Evolutionary conservation across 2,888 invertebrate species (phyloP), one percentile per base, ranked within the genome.

Genomic region (Cantharis rufa): DNA sequence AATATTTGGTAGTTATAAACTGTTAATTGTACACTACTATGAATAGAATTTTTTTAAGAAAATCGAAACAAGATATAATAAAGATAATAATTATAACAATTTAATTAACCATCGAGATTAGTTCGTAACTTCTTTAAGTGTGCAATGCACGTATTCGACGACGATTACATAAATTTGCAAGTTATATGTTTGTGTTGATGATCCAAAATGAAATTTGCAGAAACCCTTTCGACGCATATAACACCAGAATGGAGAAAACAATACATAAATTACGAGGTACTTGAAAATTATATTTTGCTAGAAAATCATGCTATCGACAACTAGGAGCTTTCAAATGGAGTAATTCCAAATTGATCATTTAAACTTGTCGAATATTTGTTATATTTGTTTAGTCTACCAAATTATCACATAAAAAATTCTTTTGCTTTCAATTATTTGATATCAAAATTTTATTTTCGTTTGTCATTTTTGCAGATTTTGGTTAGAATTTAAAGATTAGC

Each of bases 181-280:
- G 16, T 70, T 48, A 69, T 28, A 24, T 15, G 28, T 18, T 13
- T 28, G 15, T 28, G 24, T 69, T 28, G 28, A 28, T 28, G 69
- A 7, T 28, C 71, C 74, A 77, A 87, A 81, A 97, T 96, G 96
- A 97, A 96, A 90, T 96, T 97, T 87, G 94, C 96, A 11, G 96
- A 97, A 88, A 96, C 96, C 89, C 90, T 96, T 79, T 90, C 93
- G 62, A 95, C 96, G 62, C 96, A 97, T 86, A 95, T 97, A 81
- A 97, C 96, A 74, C 96, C 96, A 77, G 96, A 97, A 91, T 96
- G 96, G 96, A 91, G 96, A 82, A 96, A 96, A 87, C 96, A 97
- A 86, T 97, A 92, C 81, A 93, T 93, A 84, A 92, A 91, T 86
- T 93, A 93, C 89, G 93, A 93, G 91, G 93, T 93, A 87, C 63